Base-by-base conservation (phyloP, 2,888 invertebrate genomes). In the Scelioninae gen. 1 region DNA sequence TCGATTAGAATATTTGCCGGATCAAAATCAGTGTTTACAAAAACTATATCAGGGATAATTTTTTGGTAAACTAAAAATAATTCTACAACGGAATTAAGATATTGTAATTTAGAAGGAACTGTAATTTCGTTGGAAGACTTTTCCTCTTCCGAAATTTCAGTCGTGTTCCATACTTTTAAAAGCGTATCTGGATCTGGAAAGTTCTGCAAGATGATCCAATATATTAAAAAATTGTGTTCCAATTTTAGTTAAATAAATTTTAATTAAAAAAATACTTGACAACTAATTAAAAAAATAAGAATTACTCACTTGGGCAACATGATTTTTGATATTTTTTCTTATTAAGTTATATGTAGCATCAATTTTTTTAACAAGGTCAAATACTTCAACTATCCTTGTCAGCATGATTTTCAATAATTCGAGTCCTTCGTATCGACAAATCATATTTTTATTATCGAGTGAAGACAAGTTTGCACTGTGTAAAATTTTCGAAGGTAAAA, bases 11-110 rank as follows among this genome's bases (percentile, higher is more conserved):
- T 72, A 45, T 78, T 77, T 31, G 81, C 79, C 0, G 88, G 83
- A 55, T 88, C 75, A 3, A 86, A 32, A 47, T 85, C 83, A n/a
- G n/a, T n/a, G n/a, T n/a, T n/a, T 15, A 82, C 47, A 16, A 82
- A 78, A 40, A 60, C 75, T 53, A 94, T 91, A 85, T 93, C 93
- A 66, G 95, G 93, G 74, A 94, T 94, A 68, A 93, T 88, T 60
- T 92, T 93, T 45, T 94, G 91, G 76, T 94, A 94, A 69, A 93
- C 91, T 69, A 94, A 91, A 90, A 95, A 93, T 87, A 95, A 93
- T 29, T 94, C 93, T 53, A 95, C 90, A 29, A 95, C 91, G 75
- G 92, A 92, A 29, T 85, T 58, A 8, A 90, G 86, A 76, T 88
- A 89, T 15, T 90, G 86, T 23, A 87, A 51, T 75, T 85, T 85